phyloP scores from a whole-genome alignment of 2,888 invertebrate genomes.

The Hecatera dysodea region DNA sequence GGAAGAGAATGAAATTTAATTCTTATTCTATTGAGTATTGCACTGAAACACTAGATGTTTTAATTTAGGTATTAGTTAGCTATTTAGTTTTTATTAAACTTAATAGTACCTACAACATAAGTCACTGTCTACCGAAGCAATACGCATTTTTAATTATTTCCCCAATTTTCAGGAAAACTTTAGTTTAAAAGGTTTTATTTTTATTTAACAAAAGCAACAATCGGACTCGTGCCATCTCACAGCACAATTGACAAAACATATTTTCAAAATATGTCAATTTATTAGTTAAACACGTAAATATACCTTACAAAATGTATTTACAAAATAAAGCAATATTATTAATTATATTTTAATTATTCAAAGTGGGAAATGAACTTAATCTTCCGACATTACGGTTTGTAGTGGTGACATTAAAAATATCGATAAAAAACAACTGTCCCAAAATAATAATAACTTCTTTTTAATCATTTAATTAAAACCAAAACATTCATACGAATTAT shows the following conservation, averaged over 20 bases:
- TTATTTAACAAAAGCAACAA: constrained; percentile 75
- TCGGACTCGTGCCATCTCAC: constrained; percentile 82
- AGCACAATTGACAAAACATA: constrained; percentile 91
- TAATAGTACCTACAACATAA: background rate
- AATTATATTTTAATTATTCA: constrained; percentile 74
- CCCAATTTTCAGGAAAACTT: constrained; percentile 9
- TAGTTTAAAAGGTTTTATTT: constrained; percentile 32
- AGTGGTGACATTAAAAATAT: constrained; percentile 54
- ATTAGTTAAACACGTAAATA: constrained; percentile 89
- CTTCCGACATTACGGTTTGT: constrained; percentile 66
- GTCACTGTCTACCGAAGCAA: constrained; percentile 12
- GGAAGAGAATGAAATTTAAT: background rate
- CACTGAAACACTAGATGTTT: background rate
- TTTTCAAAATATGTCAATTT: constrained; percentile 89
- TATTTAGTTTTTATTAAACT: no score
- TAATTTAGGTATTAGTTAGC: background rate
- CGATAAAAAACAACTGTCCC: background rate
- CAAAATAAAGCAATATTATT: constrained; percentile 88
- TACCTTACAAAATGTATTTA: constrained; percentile 90
- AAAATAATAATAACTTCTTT: background rate
- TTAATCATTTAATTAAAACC: background rate
- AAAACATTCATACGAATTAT: background rate
- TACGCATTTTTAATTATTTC: constrained; percentile 9
- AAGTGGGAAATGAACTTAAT: constrained; percentile 81
- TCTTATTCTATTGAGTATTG: background rate